Evolutionary conservation across 2,797 vertebrate genomes (phyloP).

Genomic region (Setipinna tenuifilis): DNA sequence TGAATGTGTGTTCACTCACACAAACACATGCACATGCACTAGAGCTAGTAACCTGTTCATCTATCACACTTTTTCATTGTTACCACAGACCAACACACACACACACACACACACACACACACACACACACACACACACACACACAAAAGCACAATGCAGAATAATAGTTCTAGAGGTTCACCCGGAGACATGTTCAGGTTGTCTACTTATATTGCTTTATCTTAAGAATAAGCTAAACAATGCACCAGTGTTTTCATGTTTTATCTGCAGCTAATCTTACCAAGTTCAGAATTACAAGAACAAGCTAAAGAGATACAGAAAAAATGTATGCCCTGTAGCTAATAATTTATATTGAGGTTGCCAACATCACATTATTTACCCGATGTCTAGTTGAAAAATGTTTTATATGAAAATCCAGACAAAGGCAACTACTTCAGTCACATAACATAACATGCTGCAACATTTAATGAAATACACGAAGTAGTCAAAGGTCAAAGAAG

Average conservation of each 20-base stretch:
- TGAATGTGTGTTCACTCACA: neutral
- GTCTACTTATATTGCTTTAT: neutral
- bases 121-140: neutral
- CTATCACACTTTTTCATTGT: no score
- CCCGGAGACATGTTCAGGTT: no score
- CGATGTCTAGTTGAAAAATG: neutral
- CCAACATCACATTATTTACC: neutral
- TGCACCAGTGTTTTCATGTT: no score
- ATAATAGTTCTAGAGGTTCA: no score
- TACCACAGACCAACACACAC: no score
- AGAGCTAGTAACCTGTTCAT: neutral
- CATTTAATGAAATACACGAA: neutral
- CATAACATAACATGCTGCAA: neutral
- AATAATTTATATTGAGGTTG: neutral
- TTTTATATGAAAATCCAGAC: neutral
- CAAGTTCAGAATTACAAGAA: neutral
- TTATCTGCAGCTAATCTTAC: no score
- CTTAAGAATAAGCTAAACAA: neutral
- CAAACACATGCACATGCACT: slow-evolving; percentile 19
- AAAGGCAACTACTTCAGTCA: neutral
- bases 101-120: no score
- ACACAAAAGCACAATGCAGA: no score
- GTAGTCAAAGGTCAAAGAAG: neutral
- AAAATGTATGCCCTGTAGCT: neutral
- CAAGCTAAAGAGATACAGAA: neutral